phyloP scores from a whole-genome alignment of 2,888 invertebrate genomes.

The Caenorhabditis sp. region DNA sequence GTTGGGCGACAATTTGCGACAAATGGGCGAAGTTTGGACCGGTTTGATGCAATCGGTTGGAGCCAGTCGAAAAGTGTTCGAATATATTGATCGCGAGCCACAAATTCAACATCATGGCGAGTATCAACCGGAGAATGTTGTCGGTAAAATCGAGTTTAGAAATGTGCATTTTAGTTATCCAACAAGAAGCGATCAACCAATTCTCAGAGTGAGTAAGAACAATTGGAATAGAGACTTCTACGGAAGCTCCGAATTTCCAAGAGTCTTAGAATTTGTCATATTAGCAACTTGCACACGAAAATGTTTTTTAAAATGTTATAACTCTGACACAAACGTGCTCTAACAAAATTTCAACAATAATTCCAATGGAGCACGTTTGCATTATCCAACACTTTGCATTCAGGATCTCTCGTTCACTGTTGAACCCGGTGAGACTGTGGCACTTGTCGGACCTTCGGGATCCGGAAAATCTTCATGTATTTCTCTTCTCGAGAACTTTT shows the following conservation, averaged over 20 bases:
- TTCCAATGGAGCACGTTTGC: too few species aligned
- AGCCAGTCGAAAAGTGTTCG: constrained; percentile 72
- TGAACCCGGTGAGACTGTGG: constrained; percentile 73
- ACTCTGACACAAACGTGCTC: too few species aligned
- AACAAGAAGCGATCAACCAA: constrained; percentile 80
- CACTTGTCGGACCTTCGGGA: constrained; percentile 72
- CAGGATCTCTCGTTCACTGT: constrained; percentile 72
- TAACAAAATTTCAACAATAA: too few species aligned
- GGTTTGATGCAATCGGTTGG: constrained; percentile 73
- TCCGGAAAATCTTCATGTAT: constrained; percentile 73
- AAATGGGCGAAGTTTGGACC: constrained; percentile 72
- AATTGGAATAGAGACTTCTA: too few species aligned
- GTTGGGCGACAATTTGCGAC: constrained; percentile 70
- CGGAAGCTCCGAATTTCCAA: too few species aligned
- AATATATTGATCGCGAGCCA: constrained; percentile 72
- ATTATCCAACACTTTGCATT: constrained; percentile 3
- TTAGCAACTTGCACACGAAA: too few species aligned
- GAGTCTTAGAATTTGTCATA: too few species aligned
- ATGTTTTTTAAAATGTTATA: too few species aligned
- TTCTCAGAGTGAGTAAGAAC: constrained; percentile 78
- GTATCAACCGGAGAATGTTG: constrained; percentile 41
- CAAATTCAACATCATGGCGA: constrained; percentile 55
- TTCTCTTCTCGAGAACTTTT: constrained; percentile 73
- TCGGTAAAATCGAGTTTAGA: constrained; percentile 79
- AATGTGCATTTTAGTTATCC: constrained; percentile 85